A percentile compares a stretch with the other conserved stretches of the same genome.
Conservation (phyloP, 2,888 invertebrate species). For the Spilarctia lutea region DNA sequence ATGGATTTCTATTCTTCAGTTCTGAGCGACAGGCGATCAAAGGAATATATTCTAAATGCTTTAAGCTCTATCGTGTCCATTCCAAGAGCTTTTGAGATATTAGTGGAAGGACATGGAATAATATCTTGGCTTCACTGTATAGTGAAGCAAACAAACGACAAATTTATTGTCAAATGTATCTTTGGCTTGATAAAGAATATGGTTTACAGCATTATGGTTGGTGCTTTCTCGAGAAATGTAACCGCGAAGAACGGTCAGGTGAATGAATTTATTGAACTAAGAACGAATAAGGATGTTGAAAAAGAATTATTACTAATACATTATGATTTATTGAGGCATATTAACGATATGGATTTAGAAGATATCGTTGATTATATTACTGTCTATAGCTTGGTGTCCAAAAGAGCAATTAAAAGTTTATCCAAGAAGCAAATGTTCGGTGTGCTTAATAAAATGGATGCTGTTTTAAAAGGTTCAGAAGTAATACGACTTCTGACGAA, state of each 20-base stretch:
- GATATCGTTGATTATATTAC: constrained; percentile 64
- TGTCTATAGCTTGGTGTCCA: constrained; percentile 68
- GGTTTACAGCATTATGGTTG: constrained; percentile 67
- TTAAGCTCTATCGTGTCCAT: constrained; percentile 88
- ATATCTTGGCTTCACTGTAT: constrained; percentile 89
- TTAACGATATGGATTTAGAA: constrained; percentile 62
- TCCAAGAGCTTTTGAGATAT: constrained; percentile 88
- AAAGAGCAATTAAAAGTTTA: constrained; percentile 69
- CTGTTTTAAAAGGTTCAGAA: constrained; percentile 55
- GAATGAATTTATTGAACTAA: constrained; percentile 63
- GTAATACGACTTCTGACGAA: constrained; percentile 63
- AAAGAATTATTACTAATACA: constrained; percentile 69
- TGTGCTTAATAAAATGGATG: constrained; percentile 62
- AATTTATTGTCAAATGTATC: constrained; percentile 58
- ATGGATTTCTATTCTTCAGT: constrained; percentile 89
- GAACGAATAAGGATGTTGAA: constrained; percentile 74
- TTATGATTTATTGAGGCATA: constrained; percentile 63
- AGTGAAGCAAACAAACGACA: constrained; percentile 67
- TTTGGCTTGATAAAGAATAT: constrained; percentile 65
- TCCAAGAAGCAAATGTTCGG: constrained; percentile 68
- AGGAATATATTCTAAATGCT: constrained; percentile 89
- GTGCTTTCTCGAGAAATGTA: constrained; percentile 63
- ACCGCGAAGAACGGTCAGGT: constrained; percentile 56
- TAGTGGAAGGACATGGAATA: constrained; percentile 90
- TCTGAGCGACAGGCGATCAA: constrained; percentile 87